A percentile compares a stretch with the other conserved stretches of the same genome.
Evolutionary conservation across 1,140 invertebrate genomes (phyloP).

Genomic region (Lordiphosa collinella): DNA sequence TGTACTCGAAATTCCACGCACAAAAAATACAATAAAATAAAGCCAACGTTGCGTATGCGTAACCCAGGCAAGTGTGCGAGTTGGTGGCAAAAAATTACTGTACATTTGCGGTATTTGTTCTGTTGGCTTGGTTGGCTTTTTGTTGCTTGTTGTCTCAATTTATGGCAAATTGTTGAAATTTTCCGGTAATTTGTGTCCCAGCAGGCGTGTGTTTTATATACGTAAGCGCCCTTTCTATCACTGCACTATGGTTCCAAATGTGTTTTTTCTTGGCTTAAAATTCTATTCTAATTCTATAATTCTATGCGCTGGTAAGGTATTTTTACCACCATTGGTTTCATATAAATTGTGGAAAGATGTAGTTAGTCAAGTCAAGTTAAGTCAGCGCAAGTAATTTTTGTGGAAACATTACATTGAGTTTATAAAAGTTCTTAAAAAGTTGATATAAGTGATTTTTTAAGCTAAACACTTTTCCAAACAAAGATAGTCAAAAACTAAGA

Average conservation of each 20-base stretch:
- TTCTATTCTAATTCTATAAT: no score
- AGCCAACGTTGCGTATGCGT: conserved; percentile 56
- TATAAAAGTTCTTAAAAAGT: no score
- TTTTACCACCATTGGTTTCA: no score
- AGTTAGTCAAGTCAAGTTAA: no score
- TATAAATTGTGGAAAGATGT: no score
- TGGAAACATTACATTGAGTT: no score
- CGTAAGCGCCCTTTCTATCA: neutral
- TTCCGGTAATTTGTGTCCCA: conserved; percentile 63
- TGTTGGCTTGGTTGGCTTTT: conserved; percentile 52
- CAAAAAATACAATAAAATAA: conserved; percentile 14
- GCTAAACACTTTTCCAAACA: no score
- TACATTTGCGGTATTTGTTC: conserved; percentile 67
- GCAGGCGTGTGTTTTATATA: conserved; percentile 9
- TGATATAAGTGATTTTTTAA: no score
- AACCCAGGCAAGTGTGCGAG: conserved; percentile 24
- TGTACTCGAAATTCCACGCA: conserved; percentile 60
- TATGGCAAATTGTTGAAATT: conserved; percentile 78
- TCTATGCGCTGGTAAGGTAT: no score
- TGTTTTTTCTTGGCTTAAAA: no score
- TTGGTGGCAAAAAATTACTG: conserved; percentile 70
- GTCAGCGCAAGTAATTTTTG: no score
- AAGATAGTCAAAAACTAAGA: no score
- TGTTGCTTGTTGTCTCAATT: conserved; percentile 76
- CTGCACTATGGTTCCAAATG: neutral